phyloP scores from a whole-genome alignment of 2,888 invertebrate genomes.

The Bembecia ichneumoniformis region DNA sequence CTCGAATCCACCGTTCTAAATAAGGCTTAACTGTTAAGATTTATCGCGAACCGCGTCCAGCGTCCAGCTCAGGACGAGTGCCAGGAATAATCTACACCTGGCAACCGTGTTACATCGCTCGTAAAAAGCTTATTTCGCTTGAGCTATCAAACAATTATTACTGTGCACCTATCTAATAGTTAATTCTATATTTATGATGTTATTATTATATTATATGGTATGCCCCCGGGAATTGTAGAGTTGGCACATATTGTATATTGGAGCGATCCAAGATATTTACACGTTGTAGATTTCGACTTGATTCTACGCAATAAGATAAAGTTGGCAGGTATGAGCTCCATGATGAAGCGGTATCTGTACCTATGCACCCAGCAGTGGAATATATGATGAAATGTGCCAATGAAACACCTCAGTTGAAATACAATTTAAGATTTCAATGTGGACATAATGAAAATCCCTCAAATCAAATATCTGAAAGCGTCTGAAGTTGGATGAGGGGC shows the following conservation, averaged over 20 bases:
- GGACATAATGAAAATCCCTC: constrained; percentile 7
- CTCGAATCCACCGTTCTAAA: constrained; percentile 21
- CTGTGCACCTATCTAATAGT: background rate
- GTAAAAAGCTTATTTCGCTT: background rate
- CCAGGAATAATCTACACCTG: constrained; percentile 18
- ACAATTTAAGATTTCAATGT: background rate
- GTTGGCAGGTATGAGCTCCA: too few relatives aligned
- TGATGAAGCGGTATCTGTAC: too few relatives aligned
- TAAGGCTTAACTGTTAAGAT: constrained; percentile 24
- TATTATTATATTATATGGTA: background rate
- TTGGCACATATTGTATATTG: too few relatives aligned
- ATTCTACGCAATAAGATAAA: too few relatives aligned
- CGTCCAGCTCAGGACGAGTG: constrained; percentile 6
- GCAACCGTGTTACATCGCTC: constrained; percentile 2
- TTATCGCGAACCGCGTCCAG: constrained; percentile 10
- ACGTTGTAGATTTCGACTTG: too few relatives aligned
- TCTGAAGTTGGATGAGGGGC: constrained; percentile 7
- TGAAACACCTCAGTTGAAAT: too few relatives aligned
- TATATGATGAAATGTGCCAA: background rate
- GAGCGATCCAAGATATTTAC: too few relatives aligned
- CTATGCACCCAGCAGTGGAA: background rate
- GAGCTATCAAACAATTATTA: background rate
- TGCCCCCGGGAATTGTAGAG: too few relatives aligned
- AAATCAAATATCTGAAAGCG: constrained; percentile 27
- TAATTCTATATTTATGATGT: background rate